These are phyloP conservation scores for Spheniscus mendiculus DNA, from an alignment of 2,113 vertebrate genomes.

Conservation along the genomic window DNA sequence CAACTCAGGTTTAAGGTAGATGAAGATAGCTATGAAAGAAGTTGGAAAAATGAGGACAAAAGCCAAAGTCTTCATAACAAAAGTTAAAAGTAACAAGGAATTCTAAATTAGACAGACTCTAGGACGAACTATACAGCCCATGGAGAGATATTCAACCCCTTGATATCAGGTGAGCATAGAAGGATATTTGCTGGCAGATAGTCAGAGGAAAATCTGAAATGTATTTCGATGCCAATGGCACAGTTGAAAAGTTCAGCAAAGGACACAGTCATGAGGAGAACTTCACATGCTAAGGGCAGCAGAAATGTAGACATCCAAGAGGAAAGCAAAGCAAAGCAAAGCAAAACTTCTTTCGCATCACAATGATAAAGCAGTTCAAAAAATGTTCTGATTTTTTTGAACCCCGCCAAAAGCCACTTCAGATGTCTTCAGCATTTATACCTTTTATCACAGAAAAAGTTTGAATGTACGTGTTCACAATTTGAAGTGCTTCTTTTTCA, in stretches of 20 bases:
- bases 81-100: not conserved
- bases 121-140: not conserved
- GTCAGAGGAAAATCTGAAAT: slow-evolving; percentile 14
- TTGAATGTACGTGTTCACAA: slow-evolving; percentile 13
- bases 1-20: not conserved
- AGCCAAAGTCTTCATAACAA: not conserved
- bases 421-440: slow-evolving; percentile 15
- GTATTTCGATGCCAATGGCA: slow-evolving; percentile 35
- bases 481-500: not conserved
- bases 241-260: slow-evolving; percentile 58
- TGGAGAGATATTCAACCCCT: not conserved
- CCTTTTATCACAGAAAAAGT: not conserved
- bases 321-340: slow-evolving; percentile 16
- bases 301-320: slow-evolving; percentile 8
- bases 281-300: slow-evolving; percentile 35
- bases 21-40: not conserved
- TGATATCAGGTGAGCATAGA: not conserved
- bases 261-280: slow-evolving; percentile 26
- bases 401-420: not conserved
- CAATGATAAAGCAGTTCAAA: slow-evolving; percentile 23
- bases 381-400: not conserved
- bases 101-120: not conserved
- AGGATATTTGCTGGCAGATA: not conserved
- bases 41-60: not conserved
- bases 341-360: not conserved